These are phyloP conservation scores for Triplophysa tibetana DNA, from an alignment of 2,113 vertebrate genomes.

Conservation along the genomic window DNA sequence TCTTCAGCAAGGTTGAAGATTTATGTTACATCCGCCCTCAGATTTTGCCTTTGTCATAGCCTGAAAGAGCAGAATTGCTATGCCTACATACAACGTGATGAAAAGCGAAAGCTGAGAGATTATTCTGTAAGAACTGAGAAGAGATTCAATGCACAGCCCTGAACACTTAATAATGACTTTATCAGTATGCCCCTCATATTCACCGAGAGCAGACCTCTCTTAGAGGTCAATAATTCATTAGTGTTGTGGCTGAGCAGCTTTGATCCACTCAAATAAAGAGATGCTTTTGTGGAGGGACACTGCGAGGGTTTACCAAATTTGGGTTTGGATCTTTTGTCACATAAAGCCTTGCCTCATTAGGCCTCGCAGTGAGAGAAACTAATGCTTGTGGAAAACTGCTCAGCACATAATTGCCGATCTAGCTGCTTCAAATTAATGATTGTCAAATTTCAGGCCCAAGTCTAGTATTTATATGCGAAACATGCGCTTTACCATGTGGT, in stretches of 20 bases:
- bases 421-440: neutral
- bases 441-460: neutral
- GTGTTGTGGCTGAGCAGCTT: neutral
- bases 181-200: conserved; percentile 27
- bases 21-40: neutral
- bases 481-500: neutral
- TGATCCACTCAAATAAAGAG: neutral
- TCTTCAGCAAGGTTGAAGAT: neutral
- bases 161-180: conserved; percentile 13
- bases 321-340: neutral
- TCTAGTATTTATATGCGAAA: neutral
- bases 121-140: neutral
- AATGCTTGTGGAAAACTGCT: neutral
- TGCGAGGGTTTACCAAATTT: neutral
- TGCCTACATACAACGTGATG: neutral
- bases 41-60: neutral
- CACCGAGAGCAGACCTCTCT: neutral
- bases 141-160: conserved; percentile 7
- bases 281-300: neutral
- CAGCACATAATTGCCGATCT: neutral
- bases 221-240: conserved; percentile 31
- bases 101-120: neutral
- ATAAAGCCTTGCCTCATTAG: neutral
- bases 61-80: neutral
- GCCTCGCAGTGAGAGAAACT: neutral